Conservation (phyloP, 2,797 vertebrate genomes). For the Hoplostethus mediterraneus region DNA sequence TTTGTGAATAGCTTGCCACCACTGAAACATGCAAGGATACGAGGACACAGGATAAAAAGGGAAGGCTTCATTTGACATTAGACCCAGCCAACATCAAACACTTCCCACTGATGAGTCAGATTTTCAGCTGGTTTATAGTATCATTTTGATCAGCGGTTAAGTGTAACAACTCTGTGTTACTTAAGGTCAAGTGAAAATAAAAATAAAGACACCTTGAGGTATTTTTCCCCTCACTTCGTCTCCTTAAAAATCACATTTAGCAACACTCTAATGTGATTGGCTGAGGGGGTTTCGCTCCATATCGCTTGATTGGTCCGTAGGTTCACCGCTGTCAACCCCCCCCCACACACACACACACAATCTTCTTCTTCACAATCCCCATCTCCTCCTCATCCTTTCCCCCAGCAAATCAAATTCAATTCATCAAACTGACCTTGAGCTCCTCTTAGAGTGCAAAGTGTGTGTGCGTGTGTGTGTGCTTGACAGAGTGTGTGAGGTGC, state of each 20-base stretch:
- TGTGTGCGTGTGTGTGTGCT: conserved; percentile 1
- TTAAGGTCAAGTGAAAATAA: conserved; percentile 33
- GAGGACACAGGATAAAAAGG: too few species aligned
- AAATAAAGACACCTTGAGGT: conserved; percentile 41
- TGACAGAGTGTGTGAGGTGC: neutral
- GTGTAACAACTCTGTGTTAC: conserved; percentile 9
- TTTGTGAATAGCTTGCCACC: neutral
- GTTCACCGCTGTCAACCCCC: neutral
- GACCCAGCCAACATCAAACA: too few species aligned
- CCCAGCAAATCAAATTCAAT: conserved; percentile 52
- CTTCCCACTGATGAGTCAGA: neutral
- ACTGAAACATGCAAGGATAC: too few species aligned
- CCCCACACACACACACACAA: neutral
- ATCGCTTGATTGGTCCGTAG: conserved; percentile 43
- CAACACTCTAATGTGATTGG: conserved; percentile 57
- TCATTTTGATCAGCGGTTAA: neutral
- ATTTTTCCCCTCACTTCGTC: conserved; percentile 28
- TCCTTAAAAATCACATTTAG: conserved; percentile 56
- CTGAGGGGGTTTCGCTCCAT: conserved; percentile 34
- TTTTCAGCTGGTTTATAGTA: neutral
- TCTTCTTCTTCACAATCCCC: neutral
- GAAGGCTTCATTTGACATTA: too few species aligned
- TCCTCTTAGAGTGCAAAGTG: conserved; percentile 19
- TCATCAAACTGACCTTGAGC: conserved; percentile 60
- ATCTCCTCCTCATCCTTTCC: conserved; percentile 16